Conservation (phyloP, 2,797 vertebrate species). For the Falco berigora region DNA sequence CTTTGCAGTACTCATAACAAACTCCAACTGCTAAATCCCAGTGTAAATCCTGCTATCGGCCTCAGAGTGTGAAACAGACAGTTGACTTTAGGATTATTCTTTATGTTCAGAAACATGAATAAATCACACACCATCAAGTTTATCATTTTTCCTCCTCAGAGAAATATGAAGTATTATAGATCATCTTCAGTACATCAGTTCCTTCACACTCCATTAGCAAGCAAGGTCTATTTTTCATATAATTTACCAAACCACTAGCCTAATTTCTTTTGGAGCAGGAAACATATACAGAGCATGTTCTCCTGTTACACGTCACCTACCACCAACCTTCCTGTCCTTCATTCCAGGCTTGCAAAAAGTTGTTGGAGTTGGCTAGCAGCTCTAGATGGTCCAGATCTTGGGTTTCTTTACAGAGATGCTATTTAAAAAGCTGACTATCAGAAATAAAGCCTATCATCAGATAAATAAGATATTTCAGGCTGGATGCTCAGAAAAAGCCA, state of each 20-base stretch:
- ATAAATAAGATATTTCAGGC: not conserved
- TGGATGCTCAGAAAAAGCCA: not conserved
- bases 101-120: conserved; percentile 69
- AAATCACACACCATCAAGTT: conserved; percentile 75
- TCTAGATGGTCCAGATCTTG: not conserved
- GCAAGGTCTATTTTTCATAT: conserved; percentile 69
- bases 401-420: not conserved
- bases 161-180: conserved; percentile 74
- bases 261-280: conserved; percentile 64
- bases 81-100: conserved; percentile 57
- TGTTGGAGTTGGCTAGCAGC: not conserved
- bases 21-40: conserved; percentile 3
- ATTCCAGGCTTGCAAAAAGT: not conserved
- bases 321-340: not conserved
- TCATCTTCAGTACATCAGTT: conserved; percentile 70
- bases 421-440: not conserved
- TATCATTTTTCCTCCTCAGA: conserved; percentile 73
- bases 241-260: conserved; percentile 74
- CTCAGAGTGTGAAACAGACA: conserved; percentile 32
- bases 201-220: conserved; percentile 75
- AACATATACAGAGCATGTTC: not conserved
- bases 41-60: conserved; percentile 23
- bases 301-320: not conserved
- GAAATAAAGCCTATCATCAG: not conserved
- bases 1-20: conserved; percentile 32